Evolutionary conservation across 1,140 invertebrate genomes (phyloP).

Genomic region (Dendrolimus kikuchii): DNA sequence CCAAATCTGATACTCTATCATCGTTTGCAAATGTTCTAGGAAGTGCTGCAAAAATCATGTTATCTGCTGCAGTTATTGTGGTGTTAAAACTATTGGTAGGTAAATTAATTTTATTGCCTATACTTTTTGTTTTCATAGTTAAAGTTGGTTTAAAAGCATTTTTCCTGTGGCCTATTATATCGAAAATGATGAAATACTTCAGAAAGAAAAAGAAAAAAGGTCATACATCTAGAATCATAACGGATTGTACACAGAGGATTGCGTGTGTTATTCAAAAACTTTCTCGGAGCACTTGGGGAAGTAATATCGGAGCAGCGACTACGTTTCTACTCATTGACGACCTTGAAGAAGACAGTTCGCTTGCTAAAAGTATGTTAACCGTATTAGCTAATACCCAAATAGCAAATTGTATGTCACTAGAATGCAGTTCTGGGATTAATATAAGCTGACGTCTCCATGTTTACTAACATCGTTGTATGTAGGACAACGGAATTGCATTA

Average conservation of each 20-base stretch:
- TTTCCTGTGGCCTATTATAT: slow-evolving; percentile 57
- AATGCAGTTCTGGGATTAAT: slow-evolving; percentile 56
- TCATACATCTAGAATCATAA: slow-evolving; percentile 40
- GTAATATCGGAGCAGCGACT: slow-evolving; percentile 46
- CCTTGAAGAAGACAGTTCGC: slow-evolving; percentile 45
- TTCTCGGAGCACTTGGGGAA: slow-evolving; percentile 38
- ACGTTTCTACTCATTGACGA: slow-evolving; percentile 58
- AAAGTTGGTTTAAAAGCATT: slow-evolving; percentile 55
- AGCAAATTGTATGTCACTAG: slow-evolving; percentile 61
- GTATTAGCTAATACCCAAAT: slow-evolving; percentile 58
- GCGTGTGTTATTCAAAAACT: slow-evolving; percentile 53
- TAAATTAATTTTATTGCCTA: slow-evolving; percentile 50
- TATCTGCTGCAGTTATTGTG: slow-evolving; percentile 48
- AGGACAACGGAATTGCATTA: slow-evolving; percentile 19
- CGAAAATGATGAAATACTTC: slow-evolving; percentile 59
- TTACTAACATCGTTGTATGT: slow-evolving; percentile 26
- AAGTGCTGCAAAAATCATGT: slow-evolving; percentile 61
- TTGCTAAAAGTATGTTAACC: slow-evolving; percentile 51
- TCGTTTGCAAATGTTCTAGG: slow-evolving; percentile 52
- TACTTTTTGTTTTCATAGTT: slow-evolving; percentile 41
- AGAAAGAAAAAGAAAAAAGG: slow-evolving; percentile 55
- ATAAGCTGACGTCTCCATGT: slow-evolving; percentile 50
- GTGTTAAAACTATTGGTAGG: slow-evolving; percentile 51
- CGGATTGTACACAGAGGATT: slow-evolving; percentile 52
- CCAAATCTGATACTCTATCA: slow-evolving; percentile 46